phyloP scores from a whole-genome alignment of 2,113 vertebrate species.

The Epinephelus moara region DNA sequence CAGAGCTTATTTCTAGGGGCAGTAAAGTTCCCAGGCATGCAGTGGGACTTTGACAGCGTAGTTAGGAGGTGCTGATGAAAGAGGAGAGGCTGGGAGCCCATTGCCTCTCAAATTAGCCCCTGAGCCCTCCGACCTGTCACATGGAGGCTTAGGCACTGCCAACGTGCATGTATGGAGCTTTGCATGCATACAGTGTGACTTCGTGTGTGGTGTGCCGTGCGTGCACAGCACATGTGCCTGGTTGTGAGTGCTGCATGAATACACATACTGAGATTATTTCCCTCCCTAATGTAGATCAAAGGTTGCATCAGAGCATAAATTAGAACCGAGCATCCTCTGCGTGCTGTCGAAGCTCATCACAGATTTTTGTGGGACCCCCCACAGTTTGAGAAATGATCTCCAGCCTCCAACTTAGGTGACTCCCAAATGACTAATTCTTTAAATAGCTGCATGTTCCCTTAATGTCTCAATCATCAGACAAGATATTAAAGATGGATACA shows the following conservation, averaged over 20 bases:
- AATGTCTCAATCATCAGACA: constrained; percentile 15
- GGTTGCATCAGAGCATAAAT: constrained; percentile 39
- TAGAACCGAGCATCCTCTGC: constrained; percentile 42
- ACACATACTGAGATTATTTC: constrained; percentile 39
- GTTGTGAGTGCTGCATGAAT: constrained; percentile 26
- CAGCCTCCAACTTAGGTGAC: constrained; percentile 14
- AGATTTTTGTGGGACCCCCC: constrained; percentile 44
- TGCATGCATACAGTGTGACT: constrained; percentile 12
- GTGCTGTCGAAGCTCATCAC: constrained; percentile 30
- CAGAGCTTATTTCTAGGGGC: constrained; percentile 70
- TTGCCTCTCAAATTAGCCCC: constrained; percentile 87
- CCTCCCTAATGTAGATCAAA: constrained; percentile 34
- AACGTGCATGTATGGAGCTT: constrained; percentile 25
- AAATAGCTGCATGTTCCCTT: constrained; percentile 36
- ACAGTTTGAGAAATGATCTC: constrained; percentile 34
- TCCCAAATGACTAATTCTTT: constrained; percentile 26
- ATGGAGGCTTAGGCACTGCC: constrained; percentile 63
- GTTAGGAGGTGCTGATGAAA: constrained; percentile 86
- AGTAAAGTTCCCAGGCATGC: constrained; percentile 61
- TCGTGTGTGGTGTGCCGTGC: constrained; percentile 35
- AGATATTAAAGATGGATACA: constrained; percentile 51
- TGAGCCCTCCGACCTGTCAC: constrained; percentile 77
- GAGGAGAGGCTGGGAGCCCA: constrained; percentile 75
- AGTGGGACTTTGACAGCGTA: constrained; percentile 78
- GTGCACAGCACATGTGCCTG: constrained; percentile 48